These are phyloP conservation scores for Cossypha heuglini DNA, from an alignment of 2,797 vertebrate genomes.

Conservation along the genomic window DNA sequence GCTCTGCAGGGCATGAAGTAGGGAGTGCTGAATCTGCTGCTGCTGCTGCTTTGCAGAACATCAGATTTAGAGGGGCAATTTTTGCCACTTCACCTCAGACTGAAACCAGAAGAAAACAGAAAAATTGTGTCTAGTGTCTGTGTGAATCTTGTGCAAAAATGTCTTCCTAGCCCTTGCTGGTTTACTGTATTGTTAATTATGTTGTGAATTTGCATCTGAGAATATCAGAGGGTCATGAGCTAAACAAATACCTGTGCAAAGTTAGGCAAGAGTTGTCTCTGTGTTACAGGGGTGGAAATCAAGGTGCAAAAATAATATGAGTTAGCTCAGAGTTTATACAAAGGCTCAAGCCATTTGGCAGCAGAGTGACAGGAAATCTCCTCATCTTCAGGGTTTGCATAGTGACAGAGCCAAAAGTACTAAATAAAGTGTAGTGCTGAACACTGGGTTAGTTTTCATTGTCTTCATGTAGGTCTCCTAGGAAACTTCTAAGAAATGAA, in stretches of 20 bases:
- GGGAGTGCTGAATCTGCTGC: background rate
- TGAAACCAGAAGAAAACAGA: background rate
- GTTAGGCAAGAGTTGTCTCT: background rate
- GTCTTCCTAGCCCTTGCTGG: background rate
- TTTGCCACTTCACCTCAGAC: background rate
- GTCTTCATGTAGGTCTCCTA: background rate
- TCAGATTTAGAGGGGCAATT: background rate
- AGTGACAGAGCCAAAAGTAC: background rate
- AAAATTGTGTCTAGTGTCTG: background rate
- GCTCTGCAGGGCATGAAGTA: background rate
- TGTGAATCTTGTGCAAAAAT: background rate
- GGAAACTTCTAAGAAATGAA: background rate
- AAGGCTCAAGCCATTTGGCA: background rate
- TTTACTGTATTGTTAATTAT: background rate
- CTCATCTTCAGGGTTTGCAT: background rate
- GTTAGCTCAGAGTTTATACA: background rate
- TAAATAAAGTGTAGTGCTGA: background rate
- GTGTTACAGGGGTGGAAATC: background rate
- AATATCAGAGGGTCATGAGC: background rate
- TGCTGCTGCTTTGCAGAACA: background rate
- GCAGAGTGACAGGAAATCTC: background rate
- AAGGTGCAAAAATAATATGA: background rate
- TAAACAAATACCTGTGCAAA: background rate
- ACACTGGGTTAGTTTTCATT: background rate
- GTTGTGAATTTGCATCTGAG: background rate